phyloP scores from a whole-genome alignment of 2,888 invertebrate genomes.

The Cartodere bifasciata region DNA sequence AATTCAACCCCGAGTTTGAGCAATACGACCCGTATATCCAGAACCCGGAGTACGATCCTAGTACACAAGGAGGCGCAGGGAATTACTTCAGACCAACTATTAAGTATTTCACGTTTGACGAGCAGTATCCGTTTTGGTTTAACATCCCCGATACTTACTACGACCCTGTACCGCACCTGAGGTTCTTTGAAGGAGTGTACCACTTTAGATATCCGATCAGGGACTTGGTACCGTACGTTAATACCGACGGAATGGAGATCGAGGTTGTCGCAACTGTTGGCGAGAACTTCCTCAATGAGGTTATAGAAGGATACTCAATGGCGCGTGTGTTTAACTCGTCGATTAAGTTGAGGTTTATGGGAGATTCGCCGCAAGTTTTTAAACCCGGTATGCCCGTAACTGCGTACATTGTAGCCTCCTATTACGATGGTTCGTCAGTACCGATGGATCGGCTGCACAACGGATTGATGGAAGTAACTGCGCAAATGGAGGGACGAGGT shows the following conservation, averaged over 20 bases:
- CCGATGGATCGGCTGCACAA: slow-evolving; percentile 47
- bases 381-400: slow-evolving; percentile 77
- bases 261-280: slow-evolving; percentile 77
- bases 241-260: slow-evolving; percentile 66
- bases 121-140: slow-evolving; percentile 73
- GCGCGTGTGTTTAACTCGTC: slow-evolving; percentile 82
- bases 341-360: slow-evolving; percentile 70
- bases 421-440: slow-evolving; percentile 80
- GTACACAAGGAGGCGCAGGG: not conserved
- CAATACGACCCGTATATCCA: slow-evolving; percentile 7
- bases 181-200: slow-evolving; percentile 79
- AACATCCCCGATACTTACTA: slow-evolving; percentile 46
- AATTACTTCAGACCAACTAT: slow-evolving; percentile 2
- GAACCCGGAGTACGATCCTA: slow-evolving; percentile 11
- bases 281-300: slow-evolving; percentile 73
- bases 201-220: slow-evolving; percentile 76
- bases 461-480: slow-evolving; percentile 54
- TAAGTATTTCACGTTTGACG: slow-evolving; percentile 66
- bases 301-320: slow-evolving; percentile 75
- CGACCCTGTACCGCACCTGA: slow-evolving; percentile 53
- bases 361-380: slow-evolving; percentile 85
- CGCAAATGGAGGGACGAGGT: slow-evolving; percentile 45
- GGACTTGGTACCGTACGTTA: slow-evolving; percentile 56
- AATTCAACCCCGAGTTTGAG: slow-evolving; percentile 3
- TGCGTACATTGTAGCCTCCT: slow-evolving; percentile 67